Evolutionary conservation across 2,797 vertebrate genomes (phyloP), one percentile per base, ranked within the genome.

Genomic region (Argya squamiceps): DNA sequence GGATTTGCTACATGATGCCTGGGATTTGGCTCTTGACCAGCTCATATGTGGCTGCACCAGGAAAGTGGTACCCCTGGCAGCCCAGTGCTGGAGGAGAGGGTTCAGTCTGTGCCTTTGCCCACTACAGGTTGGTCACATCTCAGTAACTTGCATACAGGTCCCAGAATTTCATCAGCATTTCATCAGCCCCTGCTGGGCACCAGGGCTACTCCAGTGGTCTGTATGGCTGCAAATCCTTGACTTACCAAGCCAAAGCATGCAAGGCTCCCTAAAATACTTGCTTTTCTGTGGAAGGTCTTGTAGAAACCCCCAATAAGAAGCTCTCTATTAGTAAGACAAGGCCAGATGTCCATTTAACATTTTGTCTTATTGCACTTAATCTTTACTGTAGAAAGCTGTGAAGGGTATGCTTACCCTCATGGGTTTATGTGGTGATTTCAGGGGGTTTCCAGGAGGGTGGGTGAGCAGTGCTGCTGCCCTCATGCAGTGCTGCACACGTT

Each of bases 401-500:
- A 73, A 26, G 5, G 43, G n/a, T 27, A 22, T 65, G 32, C 17
- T 49, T 44, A 30, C 8, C 20, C n/a, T 10, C 5, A 4, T 6
- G 26, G 10, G 16, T 27, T 36, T 44, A 7, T 0, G 0, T 3
- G 2, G 29, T 26, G 52, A 32, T 77, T 63, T 39, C 30, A 11
- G 65, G 34, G 58, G 23, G 29, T 58, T 83, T 36, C 67, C 47
- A 50, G 32, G n/a, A 22, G 21, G 21, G 24, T 24, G 18, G 19
- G 9, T 49, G 68, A 47, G 55, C 58, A 32, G 49, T 0, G 0
- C 34, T 77, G 64, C 74, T 62, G 39, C 17, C 67, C 37, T 58
- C 2, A 0, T 0, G 0, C 36, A 30, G 9, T 6, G 67, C 71
- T 83, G 64, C 47, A 5, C 0, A 0, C 43, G 56, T 19, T 71